phyloP scores from a whole-genome alignment of 2,797 vertebrate species.

The Brotula barbata region DNA sequence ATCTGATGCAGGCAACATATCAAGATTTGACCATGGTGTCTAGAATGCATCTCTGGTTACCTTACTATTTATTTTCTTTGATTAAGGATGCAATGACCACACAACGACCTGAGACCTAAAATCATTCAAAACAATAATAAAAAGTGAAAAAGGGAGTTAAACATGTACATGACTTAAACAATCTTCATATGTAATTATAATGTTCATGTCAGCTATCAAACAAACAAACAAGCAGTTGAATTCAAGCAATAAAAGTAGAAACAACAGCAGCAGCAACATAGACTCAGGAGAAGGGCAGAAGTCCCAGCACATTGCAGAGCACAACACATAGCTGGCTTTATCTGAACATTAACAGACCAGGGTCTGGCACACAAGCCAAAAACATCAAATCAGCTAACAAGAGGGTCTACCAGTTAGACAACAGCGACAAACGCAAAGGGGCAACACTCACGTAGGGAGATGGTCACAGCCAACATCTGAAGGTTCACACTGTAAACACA shows the following conservation, averaged over 20 bases:
- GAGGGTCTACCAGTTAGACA: slow-evolving; percentile 60
- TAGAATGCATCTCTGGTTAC: too few species aligned
- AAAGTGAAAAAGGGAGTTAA: too few species aligned
- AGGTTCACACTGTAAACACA: slow-evolving; percentile 30
- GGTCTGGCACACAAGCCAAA: slow-evolving; percentile 56
- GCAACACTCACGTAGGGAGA: slow-evolving; percentile 44
- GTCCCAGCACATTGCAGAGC: slow-evolving; percentile 61
- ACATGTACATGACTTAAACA: too few species aligned
- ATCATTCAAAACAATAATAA: too few species aligned
- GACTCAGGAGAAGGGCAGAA: slow-evolving; percentile 61
- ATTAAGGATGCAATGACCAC: too few species aligned
- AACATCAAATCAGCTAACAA: slow-evolving; percentile 66
- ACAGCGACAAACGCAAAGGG: slow-evolving; percentile 50
- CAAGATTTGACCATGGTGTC: too few species aligned
- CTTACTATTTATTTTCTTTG: too few species aligned
- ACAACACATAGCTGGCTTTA: slow-evolving; percentile 62
- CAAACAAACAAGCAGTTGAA: slow-evolving; percentile 40
- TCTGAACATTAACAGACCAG: slow-evolving; percentile 67
- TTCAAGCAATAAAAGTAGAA: slow-evolving; percentile 35
- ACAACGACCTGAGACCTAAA: too few species aligned
- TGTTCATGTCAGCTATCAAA: slow-evolving; percentile 11
- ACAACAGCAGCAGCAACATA: slow-evolving; percentile 39
- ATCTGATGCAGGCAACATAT: too few species aligned
- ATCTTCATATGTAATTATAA: slow-evolving; percentile 21
- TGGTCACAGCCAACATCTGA: slow-evolving; percentile 45